A percentile compares a stretch with the other conserved stretches of the same genome.
These are phyloP conservation scores for Neelides folsomi DNA, from an alignment of 2,888 invertebrate species.

Conservation along the genomic window DNA sequence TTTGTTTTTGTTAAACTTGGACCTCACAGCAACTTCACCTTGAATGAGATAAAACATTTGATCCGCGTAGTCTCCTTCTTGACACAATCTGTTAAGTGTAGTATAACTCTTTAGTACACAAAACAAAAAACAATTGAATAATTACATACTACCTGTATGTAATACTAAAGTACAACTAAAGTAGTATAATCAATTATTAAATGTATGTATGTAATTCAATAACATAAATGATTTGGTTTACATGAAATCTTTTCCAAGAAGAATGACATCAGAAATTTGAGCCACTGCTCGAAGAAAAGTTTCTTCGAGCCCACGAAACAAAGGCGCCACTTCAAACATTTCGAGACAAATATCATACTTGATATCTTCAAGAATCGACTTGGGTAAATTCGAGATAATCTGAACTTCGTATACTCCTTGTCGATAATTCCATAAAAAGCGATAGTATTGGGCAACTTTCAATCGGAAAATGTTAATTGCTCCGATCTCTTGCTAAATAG, in stretches of 20 bases:
- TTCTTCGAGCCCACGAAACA: conserved; percentile 24
- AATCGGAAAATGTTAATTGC: conserved; percentile 18
- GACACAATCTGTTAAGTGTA: no score
- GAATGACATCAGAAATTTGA: conserved; percentile 18
- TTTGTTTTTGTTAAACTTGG: conserved; percentile 5
- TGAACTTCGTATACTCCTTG: conserved; percentile 27
- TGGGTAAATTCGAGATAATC: conserved; percentile 11
- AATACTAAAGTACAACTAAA: background rate
- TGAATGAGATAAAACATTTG: no score
- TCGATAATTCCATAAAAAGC: conserved; percentile 27
- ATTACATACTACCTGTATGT: no score
- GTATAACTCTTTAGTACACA: no score
- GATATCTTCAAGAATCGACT: conserved; percentile 21
- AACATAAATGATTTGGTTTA: no score
- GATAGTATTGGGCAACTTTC: conserved; percentile 26
- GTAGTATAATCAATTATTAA: conserved; percentile 5
- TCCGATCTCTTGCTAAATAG: conserved; percentile 7
- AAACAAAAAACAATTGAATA: no score
- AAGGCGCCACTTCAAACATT: conserved; percentile 29
- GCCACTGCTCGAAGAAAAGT: conserved; percentile 23
- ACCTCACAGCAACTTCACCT: no score
- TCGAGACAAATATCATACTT: conserved; percentile 24
- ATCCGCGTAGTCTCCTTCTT: background rate
- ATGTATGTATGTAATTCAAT: no score
- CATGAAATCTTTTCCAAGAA: conserved; percentile 28